These are phyloP conservation scores for Neuroscelio doddi DNA, from an alignment of 2,888 invertebrate species.

Conservation along the genomic window DNA sequence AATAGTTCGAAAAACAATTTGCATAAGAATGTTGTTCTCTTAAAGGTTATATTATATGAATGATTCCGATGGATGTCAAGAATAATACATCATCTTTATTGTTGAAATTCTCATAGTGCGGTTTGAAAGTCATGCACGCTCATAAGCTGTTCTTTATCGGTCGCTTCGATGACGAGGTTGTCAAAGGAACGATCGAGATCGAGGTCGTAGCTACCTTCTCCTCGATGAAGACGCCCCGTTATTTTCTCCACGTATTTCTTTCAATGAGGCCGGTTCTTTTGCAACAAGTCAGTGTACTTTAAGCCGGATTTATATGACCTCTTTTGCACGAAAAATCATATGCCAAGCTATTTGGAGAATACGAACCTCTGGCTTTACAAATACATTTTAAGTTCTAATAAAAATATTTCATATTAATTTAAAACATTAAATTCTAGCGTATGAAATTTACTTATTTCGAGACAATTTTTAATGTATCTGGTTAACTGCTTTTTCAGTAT, in stretches of 20 bases:
- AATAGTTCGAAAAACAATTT: too few relatives aligned
- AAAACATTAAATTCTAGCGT: too few relatives aligned
- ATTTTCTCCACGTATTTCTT: conserved; percentile 42
- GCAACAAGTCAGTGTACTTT: conserved; percentile 38
- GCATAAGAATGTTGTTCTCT: too few relatives aligned
- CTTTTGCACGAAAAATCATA: conserved; percentile 53
- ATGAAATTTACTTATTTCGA: too few relatives aligned
- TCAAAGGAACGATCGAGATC: conserved; percentile 40
- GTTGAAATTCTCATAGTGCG: neutral
- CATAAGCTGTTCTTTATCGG: conserved; percentile 39
- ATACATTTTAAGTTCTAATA: neutral
- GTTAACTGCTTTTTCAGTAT: too few relatives aligned
- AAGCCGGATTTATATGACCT: conserved; percentile 57
- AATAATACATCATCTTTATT: too few relatives aligned
- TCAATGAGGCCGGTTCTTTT: conserved; percentile 23
- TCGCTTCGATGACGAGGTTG: conserved; percentile 35
- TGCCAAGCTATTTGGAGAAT: neutral
- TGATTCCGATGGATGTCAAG: too few relatives aligned
- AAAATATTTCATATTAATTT: too few relatives aligned
- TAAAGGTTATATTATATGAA: too few relatives aligned
- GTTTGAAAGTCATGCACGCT: conserved; percentile 33
- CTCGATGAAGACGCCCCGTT: conserved; percentile 42
- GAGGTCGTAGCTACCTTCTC: conserved; percentile 42
- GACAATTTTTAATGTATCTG: too few relatives aligned
- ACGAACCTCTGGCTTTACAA: neutral